A percentile compares a stretch with the other conserved stretches of the same genome.
These are phyloP conservation scores for Semotilus atromaculatus DNA, from an alignment of 2,797 vertebrate genomes.

Conservation along the genomic window DNA sequence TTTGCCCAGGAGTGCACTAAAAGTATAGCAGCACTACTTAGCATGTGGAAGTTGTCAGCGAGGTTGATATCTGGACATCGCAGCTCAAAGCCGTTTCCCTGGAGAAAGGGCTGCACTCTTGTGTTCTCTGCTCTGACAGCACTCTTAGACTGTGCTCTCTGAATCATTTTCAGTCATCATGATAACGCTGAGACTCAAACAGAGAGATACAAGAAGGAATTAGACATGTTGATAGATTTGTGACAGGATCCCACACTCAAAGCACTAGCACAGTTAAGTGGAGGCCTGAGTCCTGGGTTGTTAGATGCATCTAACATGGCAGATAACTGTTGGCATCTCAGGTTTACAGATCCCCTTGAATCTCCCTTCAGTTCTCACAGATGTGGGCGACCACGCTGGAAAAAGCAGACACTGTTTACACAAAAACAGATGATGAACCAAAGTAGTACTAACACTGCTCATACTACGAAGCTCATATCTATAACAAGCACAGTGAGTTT, in stretches of 20 bases:
- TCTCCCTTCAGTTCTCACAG: slow-evolving; percentile 8
- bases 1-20: neutral
- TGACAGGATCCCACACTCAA: slow-evolving; percentile 38
- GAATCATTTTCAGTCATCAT: slow-evolving; percentile 33
- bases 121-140: slow-evolving; percentile 29
- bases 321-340: slow-evolving; percentile 31
- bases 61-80: slow-evolving; percentile 17
- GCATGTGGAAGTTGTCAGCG: neutral
- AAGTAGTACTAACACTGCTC: neutral
- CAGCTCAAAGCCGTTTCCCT: neutral
- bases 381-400: slow-evolving; percentile 2
- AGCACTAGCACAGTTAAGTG: slow-evolving; percentile 25
- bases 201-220: slow-evolving; percentile 21
- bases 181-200: slow-evolving; percentile 20
- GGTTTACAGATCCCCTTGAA: neutral
- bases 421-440: slow-evolving; percentile 36
- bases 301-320: slow-evolving; percentile 23
- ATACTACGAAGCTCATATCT: neutral
- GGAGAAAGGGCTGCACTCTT: slow-evolving; percentile 4
- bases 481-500: neutral
- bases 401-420: slow-evolving; percentile 9
- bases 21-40: slow-evolving; percentile 5
- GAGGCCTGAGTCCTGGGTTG: slow-evolving; percentile 25
- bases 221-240: slow-evolving; percentile 35
- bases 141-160: slow-evolving; percentile 14